Evolutionary conservation across 64 coral and sea anemone species (phyloP).

Genomic region (Anthopleura sola): DNA sequence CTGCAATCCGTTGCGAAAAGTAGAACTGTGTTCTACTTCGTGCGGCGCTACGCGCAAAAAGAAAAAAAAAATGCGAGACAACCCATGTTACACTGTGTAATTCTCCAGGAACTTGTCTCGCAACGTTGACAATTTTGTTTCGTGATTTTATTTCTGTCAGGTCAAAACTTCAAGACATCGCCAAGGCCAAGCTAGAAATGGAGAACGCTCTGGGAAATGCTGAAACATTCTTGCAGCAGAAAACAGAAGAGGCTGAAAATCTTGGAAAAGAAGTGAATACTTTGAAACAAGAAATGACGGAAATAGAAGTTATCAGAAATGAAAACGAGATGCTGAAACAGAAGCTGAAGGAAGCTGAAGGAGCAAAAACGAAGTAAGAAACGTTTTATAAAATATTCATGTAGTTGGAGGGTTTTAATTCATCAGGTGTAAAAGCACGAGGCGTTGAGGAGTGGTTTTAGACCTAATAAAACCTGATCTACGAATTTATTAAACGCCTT

Average conservation of each 20-base stretch:
- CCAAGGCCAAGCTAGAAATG: slow-evolving; percentile 35
- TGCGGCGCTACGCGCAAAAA: no score
- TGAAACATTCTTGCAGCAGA: slow-evolving; percentile 6
- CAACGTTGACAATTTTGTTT: no score
- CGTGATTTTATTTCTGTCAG: neutral
- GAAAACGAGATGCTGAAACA: neutral
- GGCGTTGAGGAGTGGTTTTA: no score
- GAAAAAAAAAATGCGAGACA: no score
- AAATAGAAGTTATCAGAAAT: neutral
- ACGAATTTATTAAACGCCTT: no score
- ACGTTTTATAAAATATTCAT: neutral
- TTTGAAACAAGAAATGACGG: slow-evolving; percentile 11
- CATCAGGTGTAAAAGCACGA: no score
- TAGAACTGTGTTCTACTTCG: no score
- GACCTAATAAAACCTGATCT: no score
- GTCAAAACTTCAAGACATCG: slow-evolving; percentile 37
- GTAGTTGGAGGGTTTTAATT: no score
- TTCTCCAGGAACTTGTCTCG: no score
- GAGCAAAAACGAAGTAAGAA: slow-evolving; percentile 1
- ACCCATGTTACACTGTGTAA: no score
- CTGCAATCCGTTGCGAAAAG: no score
- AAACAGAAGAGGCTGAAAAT: slow-evolving; percentile 20
- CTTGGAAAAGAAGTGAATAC: slow-evolving; percentile 23
- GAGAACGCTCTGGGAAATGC: slow-evolving; percentile 30
- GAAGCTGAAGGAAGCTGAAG: neutral